A percentile compares a stretch with the other conserved stretches of the same genome.
Conservation (phyloP, 2,888 invertebrate species). For the Bibio marci region DNA sequence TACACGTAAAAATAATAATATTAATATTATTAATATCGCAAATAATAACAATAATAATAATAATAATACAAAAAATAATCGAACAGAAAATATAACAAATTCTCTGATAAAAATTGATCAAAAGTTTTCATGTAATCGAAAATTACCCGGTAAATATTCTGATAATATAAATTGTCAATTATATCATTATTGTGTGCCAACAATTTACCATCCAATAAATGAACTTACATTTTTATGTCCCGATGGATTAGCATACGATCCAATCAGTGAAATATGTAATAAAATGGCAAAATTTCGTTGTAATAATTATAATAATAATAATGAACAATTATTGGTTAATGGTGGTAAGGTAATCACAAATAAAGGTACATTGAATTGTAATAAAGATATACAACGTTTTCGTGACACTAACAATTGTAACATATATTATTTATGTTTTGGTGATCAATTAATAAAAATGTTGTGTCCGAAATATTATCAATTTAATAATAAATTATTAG, state of each 20-base stretch:
- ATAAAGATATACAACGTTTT: no score
- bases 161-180: constrained; percentile 10
- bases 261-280: constrained; percentile 8
- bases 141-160: constrained; percentile 10
- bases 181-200: constrained; percentile 11
- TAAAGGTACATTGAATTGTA: no score
- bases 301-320: no score
- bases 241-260: constrained; percentile 10
- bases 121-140: constrained; percentile 6
- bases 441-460: no score
- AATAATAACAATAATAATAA: not conserved
- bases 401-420: no score
- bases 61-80: not conserved
- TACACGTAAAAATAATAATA: not conserved
- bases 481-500: no score
- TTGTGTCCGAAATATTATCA: no score
- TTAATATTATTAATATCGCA: not conserved
- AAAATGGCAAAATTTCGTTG: not conserved
- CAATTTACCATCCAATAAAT: constrained; percentile 9
- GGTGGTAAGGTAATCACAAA: no score
- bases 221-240: constrained; percentile 11
- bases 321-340: no score
- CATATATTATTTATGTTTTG: no score
- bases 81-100: not conserved
- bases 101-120: not conserved